phyloP scores from a whole-genome alignment of 2,797 vertebrate species.

The Perodicticus potto region DNA sequence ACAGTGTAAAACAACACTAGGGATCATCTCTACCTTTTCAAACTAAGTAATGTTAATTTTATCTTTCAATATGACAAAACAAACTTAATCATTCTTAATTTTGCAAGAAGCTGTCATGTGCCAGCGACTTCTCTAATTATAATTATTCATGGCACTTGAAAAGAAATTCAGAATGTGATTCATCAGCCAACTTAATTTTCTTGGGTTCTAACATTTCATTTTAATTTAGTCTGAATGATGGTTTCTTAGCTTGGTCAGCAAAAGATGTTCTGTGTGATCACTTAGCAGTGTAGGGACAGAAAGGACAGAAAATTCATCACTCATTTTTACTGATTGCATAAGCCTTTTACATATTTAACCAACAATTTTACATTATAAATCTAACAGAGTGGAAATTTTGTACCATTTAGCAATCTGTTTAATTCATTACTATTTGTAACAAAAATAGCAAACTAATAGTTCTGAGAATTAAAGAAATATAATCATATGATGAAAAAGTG shows the following conservation, averaged over 20 bases:
- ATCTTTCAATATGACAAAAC: conserved; percentile 63
- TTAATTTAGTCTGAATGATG: conserved; percentile 50
- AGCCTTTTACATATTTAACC: background rate
- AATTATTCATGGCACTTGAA: conserved; percentile 47
- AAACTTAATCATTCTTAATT: conserved; percentile 36
- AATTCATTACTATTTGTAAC: background rate
- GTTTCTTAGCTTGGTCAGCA: conserved; percentile 55
- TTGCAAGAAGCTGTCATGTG: conserved; percentile 52
- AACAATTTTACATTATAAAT: background rate
- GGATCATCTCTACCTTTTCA: conserved; percentile 36
- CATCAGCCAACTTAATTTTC: conserved; percentile 36
- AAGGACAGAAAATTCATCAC: background rate
- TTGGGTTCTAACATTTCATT: background rate
- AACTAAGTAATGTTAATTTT: conserved; percentile 60
- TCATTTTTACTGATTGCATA: conserved; percentile 35
- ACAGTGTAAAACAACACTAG: conserved; percentile 22
- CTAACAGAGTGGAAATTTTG: background rate
- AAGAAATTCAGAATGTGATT: conserved; percentile 11
- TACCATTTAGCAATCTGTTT: background rate
- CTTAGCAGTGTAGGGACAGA: background rate
- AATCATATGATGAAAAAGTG: background rate
- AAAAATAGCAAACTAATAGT: background rate
- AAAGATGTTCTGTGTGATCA: conserved; percentile 29
- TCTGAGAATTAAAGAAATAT: conserved; percentile 19
- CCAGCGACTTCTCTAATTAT: background rate